A percentile compares a stretch with the other conserved stretches of the same genome.
These are phyloP conservation scores for Rhinichthys klamathensis DNA, from an alignment of 2,113 vertebrate species.

Conservation along the genomic window DNA sequence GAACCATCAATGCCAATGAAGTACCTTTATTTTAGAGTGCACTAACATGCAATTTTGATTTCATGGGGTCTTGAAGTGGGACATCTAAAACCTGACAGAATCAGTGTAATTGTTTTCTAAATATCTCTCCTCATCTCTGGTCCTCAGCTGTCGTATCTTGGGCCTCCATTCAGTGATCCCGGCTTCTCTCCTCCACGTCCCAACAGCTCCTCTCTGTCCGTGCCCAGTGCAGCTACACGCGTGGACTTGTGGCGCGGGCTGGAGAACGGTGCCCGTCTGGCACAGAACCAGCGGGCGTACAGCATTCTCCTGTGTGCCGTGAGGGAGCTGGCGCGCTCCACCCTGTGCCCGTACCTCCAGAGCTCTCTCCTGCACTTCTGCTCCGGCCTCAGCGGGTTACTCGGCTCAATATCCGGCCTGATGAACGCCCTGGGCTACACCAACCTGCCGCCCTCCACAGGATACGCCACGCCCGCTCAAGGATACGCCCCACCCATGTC, in stretches of 20 bases:
- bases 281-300: conserved; percentile 95
- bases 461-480: conserved; percentile 15
- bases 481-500: conserved; percentile 39
- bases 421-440: conserved; percentile 91
- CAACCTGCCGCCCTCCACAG: neutral
- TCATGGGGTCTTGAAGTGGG: neutral
- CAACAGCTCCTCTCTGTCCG: conserved; percentile 82
- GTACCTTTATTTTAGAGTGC: neutral
- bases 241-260: conserved; percentile 91
- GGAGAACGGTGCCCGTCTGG: conserved; percentile 89
- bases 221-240: conserved; percentile 92
- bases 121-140: conserved; percentile 51
- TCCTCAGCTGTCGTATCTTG: conserved; percentile 90
- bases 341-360: conserved; percentile 86
- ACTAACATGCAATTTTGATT: too few species aligned
- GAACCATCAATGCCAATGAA: neutral
- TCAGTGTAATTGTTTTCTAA: conserved; percentile 26
- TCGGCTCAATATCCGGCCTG: conserved; percentile 90
- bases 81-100: neutral
- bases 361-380: conserved; percentile 91
- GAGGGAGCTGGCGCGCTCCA: conserved; percentile 84
- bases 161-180: conserved; percentile 94
- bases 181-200: conserved; percentile 93
- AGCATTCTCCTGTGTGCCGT: conserved; percentile 91
- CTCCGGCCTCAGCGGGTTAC: conserved; percentile 89